Base-by-base conservation (phyloP, 1,140 invertebrate species). In the Procambarus virginalis region DNA sequence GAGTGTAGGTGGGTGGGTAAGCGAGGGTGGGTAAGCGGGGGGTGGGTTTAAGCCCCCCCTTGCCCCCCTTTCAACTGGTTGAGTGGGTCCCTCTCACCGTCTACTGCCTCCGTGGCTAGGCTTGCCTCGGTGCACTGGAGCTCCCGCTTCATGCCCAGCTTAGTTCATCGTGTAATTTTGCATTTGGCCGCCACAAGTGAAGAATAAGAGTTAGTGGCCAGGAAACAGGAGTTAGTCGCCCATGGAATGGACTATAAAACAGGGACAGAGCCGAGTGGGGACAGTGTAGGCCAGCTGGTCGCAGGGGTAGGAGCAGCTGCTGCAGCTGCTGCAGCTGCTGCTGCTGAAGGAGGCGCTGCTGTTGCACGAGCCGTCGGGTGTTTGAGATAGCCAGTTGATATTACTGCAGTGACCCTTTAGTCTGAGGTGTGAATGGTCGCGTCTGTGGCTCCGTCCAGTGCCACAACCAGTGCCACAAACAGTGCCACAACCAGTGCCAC, bases 151-250 rank as follows among this genome's bases (percentile, higher is more conserved):
- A 92, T 92, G 92, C 92, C 89, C 90, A 92, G 91, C 93, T 93
- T 92, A 93, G 86, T 93, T 93, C 92, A 91, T 92, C 92, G 92
- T 92, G 92, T 93, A 93, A 93, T 93, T 93, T 93, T 93, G 92
- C 92, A 93, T 93, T 93, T 92, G 92, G 90, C 90, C 91, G 91
- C 91, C 91, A 91, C 91, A 91, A 91, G 91, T 91, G 91, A 91
- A 91, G 91, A 91, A 91, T 91, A 91, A 91, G 91, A 91, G 91
- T 91, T 91, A 91, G 91, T 91, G 91, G 91, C 91, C 91, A 91
- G 86, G 91, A 91, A 91, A 91, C 91, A 91, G 82, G 91, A 89
- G 91, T 88, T 91, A 91, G 91, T 91, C 91, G 91, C 80, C 91
- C 91, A 91, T 91, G 91, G 91, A 85, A 91, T 91, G 91, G 91